Evolutionary conservation across 2,797 vertebrate species (phyloP).

Genomic region (Limnodromus scolopaceus): DNA sequence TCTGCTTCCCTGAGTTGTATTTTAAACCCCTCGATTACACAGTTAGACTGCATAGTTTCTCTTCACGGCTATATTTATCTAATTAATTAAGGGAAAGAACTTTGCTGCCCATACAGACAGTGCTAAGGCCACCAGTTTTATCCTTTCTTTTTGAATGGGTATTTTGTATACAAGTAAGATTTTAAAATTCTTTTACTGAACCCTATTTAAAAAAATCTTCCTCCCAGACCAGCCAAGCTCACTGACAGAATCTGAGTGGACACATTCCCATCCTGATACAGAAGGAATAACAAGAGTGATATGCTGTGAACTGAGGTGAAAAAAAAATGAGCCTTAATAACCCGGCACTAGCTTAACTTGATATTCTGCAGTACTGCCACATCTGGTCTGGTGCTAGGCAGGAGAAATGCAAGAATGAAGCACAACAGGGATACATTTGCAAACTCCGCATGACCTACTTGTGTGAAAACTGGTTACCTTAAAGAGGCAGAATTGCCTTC

Average conservation of each 20-base stretch:
- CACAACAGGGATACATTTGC: neutral
- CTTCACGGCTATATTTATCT: neutral
- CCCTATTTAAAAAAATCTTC: neutral
- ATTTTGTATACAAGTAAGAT: neutral
- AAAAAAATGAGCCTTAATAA: constrained; percentile 18
- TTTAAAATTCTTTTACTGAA: neutral
- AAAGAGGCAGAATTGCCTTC: neutral
- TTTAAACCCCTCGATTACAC: neutral
- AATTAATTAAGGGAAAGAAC: neutral
- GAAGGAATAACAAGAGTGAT: neutral
- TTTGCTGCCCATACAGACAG: neutral
- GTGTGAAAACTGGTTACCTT: neutral
- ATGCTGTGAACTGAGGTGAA: neutral
- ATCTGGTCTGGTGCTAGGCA: neutral
- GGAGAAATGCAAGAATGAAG: neutral
- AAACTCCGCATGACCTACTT: constrained; percentile 7
- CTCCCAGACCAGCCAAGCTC: neutral
- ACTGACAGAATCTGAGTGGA: neutral
- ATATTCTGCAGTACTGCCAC: neutral
- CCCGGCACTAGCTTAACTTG: neutral
- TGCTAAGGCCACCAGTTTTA: neutral
- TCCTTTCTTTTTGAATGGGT: neutral
- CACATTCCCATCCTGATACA: neutral
- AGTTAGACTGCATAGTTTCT: neutral
- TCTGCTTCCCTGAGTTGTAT: neutral